Conservation (phyloP, 2,888 invertebrate genomes). For the Villa cingulata region DNA sequence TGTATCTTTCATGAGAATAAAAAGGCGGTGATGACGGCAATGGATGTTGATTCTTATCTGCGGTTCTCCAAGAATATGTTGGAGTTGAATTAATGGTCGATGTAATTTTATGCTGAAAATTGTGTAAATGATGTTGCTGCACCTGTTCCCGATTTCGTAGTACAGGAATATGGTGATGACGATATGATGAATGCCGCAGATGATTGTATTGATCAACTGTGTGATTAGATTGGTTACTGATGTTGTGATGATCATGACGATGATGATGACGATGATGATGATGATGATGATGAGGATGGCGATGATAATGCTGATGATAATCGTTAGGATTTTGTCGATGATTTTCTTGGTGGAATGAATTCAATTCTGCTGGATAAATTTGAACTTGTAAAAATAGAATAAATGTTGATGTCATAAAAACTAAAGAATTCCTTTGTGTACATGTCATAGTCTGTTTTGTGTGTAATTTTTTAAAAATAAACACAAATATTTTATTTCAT, state of each 20-base stretch:
- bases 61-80: not conserved
- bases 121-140: not conserved
- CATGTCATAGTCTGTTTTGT: constrained; percentile 5
- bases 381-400: not conserved
- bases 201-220: not conserved
- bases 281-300: not conserved
- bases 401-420: not conserved
- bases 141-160: not conserved
- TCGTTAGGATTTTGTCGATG: not conserved
- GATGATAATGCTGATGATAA: not conserved
- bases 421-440: constrained; percentile 4
- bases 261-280: constrained; percentile 1
- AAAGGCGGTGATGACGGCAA: not conserved
- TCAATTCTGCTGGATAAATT: not conserved
- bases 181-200: constrained; percentile 1
- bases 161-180: not conserved
- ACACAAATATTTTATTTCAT: not conserved
- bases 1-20: no score
- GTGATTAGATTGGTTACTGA: not conserved
- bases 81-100: not conserved
- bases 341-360: not conserved
- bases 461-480: not conserved
- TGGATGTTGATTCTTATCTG: not conserved
- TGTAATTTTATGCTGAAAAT: not conserved
- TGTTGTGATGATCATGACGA: no score